phyloP scores from a whole-genome alignment of 2,113 vertebrate species.

The Heliornis fulica region DNA sequence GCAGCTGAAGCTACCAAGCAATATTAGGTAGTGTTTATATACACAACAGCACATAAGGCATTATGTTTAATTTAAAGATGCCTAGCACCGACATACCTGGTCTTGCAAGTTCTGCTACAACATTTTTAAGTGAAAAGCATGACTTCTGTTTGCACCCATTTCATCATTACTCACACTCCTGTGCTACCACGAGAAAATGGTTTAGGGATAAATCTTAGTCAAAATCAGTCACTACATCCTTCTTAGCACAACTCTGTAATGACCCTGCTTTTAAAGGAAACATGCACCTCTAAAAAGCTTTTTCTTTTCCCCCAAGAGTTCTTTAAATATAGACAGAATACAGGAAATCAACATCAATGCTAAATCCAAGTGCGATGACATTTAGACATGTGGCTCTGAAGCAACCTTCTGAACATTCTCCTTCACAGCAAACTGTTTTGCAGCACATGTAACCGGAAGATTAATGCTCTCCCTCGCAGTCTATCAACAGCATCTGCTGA shows the following conservation, averaged over 20 bases:
- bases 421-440: neutral
- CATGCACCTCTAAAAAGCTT: neutral
- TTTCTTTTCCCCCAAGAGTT: neutral
- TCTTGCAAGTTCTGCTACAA: neutral
- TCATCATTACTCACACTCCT: neutral
- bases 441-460: neutral
- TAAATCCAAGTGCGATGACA: neutral
- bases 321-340: neutral
- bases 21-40: neutral
- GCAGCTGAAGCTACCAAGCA: constrained; percentile 13
- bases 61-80: neutral
- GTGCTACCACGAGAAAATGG: neutral
- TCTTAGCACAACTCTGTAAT: neutral
- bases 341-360: neutral
- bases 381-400: neutral
- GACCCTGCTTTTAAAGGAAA: neutral
- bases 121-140: neutral
- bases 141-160: neutral
- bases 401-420: neutral
- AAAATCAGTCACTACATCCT: neutral
- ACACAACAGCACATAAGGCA: neutral
- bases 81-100: neutral
- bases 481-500: neutral
- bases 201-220: neutral
- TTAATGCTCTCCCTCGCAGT: neutral